Evolutionary conservation across 2,113 vertebrate genomes (phyloP).

Genomic region (Limanda limanda): DNA sequence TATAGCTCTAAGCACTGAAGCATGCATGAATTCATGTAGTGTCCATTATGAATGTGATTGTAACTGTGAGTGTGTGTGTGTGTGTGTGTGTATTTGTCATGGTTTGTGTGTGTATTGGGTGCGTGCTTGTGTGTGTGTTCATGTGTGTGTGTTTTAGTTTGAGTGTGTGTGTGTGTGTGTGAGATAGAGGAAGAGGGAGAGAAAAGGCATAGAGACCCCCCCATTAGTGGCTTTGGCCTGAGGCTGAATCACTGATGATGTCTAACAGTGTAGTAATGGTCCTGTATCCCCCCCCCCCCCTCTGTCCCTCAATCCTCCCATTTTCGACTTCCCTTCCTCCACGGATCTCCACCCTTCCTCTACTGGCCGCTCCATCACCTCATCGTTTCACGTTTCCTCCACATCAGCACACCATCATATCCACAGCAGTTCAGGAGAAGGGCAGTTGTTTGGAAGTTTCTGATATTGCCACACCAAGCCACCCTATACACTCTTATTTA

Average conservation of each 20-base stretch:
- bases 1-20: constrained; percentile 60
- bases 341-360: constrained; percentile 29
- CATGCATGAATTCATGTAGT: constrained; percentile 57
- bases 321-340: constrained; percentile 33
- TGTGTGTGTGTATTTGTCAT: neutral
- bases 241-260: constrained; percentile 70
- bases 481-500: neutral
- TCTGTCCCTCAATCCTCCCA: constrained; percentile 24
- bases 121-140: neutral
- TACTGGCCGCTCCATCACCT: constrained; percentile 32
- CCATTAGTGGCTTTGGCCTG: constrained; percentile 65
- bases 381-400: constrained; percentile 37
- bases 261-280: constrained; percentile 67
- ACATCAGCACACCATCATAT: constrained; percentile 36
- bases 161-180: neutral
- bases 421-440: neutral
- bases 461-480: neutral
- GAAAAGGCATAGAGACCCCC: constrained; percentile 40
- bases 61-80: neutral
- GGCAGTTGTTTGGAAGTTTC: neutral
- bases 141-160: constrained; percentile 13
- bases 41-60: constrained; percentile 53
- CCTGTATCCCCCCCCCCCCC: constrained; percentile 24
- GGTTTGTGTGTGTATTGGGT: neutral
- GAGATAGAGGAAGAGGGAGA: constrained; percentile 25